phyloP scores from a whole-genome alignment of 1,140 invertebrate species.

The Drosophila burlai region DNA sequence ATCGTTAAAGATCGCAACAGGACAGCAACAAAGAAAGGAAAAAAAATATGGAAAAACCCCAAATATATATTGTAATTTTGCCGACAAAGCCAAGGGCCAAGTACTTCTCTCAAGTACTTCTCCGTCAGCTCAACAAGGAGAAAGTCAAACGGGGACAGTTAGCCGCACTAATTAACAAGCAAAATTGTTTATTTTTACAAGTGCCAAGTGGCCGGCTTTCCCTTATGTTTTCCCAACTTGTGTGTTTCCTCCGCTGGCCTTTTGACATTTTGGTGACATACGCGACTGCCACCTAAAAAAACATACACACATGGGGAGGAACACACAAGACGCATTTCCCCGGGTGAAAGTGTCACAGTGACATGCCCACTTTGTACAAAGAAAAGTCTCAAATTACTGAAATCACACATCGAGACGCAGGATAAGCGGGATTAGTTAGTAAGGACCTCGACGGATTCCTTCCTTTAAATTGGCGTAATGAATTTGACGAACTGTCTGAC shows the following conservation, averaged over 20 bases:
- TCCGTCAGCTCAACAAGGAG: conserved; percentile 52
- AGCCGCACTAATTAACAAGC: conserved; percentile 79
- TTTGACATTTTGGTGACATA: conserved; percentile 75
- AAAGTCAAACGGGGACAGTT: conserved; percentile 73
- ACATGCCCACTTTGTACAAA: conserved; percentile 68
- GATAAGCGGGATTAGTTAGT: conserved; percentile 68
- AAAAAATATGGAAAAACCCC: conserved; percentile 18
- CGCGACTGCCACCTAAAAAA: conserved; percentile 64
- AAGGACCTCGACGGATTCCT: conserved; percentile 16
- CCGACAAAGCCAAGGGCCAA: conserved; percentile 59
- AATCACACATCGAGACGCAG: conserved; percentile 55
- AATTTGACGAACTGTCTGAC: conserved; percentile 77
- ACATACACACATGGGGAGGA: conserved; percentile 50
- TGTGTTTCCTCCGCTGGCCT: conserved; percentile 52
- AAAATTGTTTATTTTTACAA: conserved; percentile 78
- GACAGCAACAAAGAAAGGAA: conserved; percentile 43
- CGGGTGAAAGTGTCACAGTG: conserved; percentile 76
- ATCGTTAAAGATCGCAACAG: conserved; percentile 67
- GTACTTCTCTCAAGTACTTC: conserved; percentile 44
- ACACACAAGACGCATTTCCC: conserved; percentile 71
- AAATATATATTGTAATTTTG: conserved; percentile 20
- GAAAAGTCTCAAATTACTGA: conserved; percentile 78
- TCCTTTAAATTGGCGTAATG: conserved; percentile 62
- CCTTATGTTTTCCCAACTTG: conserved; percentile 80
- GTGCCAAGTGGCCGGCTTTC: conserved; percentile 64